A percentile compares a stretch with the other conserved stretches of the same genome.
Evolutionary conservation across 2,888 invertebrate species (phyloP).

Genomic region (Auanema freiburgensis): DNA sequence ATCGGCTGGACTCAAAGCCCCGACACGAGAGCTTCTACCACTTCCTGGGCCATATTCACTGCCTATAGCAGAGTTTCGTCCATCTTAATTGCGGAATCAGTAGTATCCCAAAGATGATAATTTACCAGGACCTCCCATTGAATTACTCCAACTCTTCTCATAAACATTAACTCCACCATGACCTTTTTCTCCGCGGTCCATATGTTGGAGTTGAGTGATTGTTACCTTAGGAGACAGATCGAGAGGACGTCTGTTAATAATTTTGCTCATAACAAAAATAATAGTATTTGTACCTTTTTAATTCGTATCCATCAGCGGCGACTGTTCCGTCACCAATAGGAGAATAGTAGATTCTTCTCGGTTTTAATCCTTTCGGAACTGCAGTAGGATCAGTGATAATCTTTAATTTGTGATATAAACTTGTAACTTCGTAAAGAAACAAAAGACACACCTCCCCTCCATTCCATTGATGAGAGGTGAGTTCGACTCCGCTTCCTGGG

Average conservation of each 20-base stretch:
- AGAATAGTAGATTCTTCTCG: constrained; percentile 59
- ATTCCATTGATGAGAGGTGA: constrained; percentile 54
- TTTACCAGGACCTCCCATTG: constrained; percentile 41
- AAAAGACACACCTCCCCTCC: constrained; percentile 60
- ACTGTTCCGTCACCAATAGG: constrained; percentile 60
- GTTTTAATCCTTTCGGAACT: constrained; percentile 51
- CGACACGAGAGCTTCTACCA: constrained; percentile 44
- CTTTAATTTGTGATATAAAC: constrained; percentile 26
- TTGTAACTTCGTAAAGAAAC: not conserved
- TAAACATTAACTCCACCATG: constrained; percentile 54
- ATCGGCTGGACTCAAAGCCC: constrained; percentile 19
- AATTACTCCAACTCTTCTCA: constrained; percentile 58
- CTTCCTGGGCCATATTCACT: constrained; percentile 48
- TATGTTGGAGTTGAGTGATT: constrained; percentile 57
- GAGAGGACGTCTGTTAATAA: constrained; percentile 40
- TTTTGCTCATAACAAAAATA: not conserved
- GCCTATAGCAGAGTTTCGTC: constrained; percentile 35
- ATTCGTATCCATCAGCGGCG: constrained; percentile 61
- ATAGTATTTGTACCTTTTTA: constrained; percentile 44
- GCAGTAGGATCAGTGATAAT: constrained; percentile 50
- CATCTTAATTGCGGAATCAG: too few species aligned
- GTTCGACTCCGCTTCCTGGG: constrained; percentile 59
- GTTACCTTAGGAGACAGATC: constrained; percentile 59
- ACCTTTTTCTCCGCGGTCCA: constrained; percentile 55
- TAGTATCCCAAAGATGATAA: not conserved